Evolutionary conservation across 2,797 vertebrate genomes (phyloP).

Genomic region (Malurus splendens): DNA sequence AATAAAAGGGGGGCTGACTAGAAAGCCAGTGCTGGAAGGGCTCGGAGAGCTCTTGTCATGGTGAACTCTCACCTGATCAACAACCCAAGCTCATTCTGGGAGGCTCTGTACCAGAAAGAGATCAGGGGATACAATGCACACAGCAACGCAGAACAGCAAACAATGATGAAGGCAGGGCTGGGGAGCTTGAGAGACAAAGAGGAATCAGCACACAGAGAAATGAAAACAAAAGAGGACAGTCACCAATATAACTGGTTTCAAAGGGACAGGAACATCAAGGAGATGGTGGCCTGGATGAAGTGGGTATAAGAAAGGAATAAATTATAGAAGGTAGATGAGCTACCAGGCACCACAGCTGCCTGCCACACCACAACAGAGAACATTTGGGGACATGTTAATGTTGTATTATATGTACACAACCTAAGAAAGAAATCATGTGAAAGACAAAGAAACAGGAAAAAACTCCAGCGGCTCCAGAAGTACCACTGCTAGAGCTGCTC

Average conservation of each 20-base stretch:
- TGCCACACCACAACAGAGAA: background rate
- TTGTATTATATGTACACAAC: background rate
- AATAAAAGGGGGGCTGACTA: background rate
- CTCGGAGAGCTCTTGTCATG: background rate
- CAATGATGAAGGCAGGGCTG: slow-evolving; percentile 48
- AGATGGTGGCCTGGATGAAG: background rate
- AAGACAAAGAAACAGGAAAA: background rate
- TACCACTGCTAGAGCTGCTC: background rate
- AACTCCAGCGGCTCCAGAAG: background rate
- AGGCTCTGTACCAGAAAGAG: slow-evolving; percentile 55
- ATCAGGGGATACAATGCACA: slow-evolving; percentile 46
- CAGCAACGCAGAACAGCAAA: slow-evolving; percentile 43
- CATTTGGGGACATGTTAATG: background rate
- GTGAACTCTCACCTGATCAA: slow-evolving; percentile 41
- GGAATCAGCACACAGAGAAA: slow-evolving; percentile 47
- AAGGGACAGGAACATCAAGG: slow-evolving; percentile 19
- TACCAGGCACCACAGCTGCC: background rate
- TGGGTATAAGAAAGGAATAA: background rate
- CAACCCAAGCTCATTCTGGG: slow-evolving; percentile 28
- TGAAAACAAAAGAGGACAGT: slow-evolving; percentile 51
- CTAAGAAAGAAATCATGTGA: background rate
- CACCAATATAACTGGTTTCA: slow-evolving; percentile 36
- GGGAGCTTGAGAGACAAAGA: slow-evolving; percentile 52
- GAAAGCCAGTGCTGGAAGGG: background rate
- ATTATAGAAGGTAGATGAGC: background rate